These are phyloP conservation scores for Pseudomyrmex concolor DNA, from an alignment of 1,140 invertebrate species.

Conservation along the genomic window DNA sequence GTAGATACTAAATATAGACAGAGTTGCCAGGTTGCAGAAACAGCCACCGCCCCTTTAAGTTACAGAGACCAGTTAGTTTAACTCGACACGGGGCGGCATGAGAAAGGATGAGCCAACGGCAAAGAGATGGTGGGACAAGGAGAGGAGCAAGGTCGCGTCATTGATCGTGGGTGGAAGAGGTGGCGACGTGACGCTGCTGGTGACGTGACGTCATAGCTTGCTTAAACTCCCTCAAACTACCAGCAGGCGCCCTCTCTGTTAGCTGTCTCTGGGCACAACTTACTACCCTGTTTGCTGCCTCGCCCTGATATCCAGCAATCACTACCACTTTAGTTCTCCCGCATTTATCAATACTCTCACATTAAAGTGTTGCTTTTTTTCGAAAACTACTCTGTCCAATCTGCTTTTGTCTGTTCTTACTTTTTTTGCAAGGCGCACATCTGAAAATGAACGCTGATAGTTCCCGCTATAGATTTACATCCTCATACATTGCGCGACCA, in stretches of 20 bases:
- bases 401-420: neutral
- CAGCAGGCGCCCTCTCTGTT: conserved; percentile 73
- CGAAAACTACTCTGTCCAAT: neutral
- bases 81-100: conserved; percentile 40
- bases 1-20: conserved; percentile 85
- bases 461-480: too few relatives aligned
- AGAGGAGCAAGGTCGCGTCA: conserved; percentile 83
- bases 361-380: conserved; percentile 31
- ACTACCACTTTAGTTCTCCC: neutral
- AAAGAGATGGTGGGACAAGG: conserved; percentile 57
- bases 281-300: conserved; percentile 70
- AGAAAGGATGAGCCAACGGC: conserved; percentile 30
- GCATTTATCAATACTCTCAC: conserved; percentile 21
- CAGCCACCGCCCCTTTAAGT: conserved; percentile 84
- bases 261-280: conserved; percentile 62
- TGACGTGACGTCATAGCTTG: conserved; percentile 84
- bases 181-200: conserved; percentile 81
- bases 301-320: conserved; percentile 62
- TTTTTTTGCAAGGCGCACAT: neutral
- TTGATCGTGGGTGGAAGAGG: conserved; percentile 80
- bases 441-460: too few relatives aligned
- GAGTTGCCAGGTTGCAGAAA: conserved; percentile 85
- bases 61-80: conserved; percentile 76
- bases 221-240: conserved; percentile 74
- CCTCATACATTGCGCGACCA: too few relatives aligned